These are phyloP conservation scores for Bicyclus anynana DNA, from an alignment of 1,140 invertebrate species.

Conservation along the genomic window DNA sequence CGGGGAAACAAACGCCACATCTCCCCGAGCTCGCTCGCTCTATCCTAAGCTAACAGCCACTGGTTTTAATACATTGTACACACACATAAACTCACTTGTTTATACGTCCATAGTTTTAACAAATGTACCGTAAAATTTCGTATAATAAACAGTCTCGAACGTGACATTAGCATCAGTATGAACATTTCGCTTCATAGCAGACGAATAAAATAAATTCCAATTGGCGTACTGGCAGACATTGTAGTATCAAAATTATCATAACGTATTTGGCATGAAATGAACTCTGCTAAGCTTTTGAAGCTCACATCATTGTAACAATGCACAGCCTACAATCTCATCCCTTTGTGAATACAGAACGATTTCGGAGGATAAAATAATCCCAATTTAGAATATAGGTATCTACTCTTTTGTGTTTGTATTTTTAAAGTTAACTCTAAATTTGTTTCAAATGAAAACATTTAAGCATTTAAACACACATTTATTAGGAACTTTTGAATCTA, in stretches of 20 bases:
- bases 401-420: not conserved
- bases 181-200: slow-evolving; percentile 46
- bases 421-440: not conserved
- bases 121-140: slow-evolving; percentile 44
- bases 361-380: not conserved
- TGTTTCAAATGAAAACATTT: not conserved
- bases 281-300: slow-evolving; percentile 41
- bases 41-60: slow-evolving; percentile 46
- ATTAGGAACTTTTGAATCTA: too few species aligned
- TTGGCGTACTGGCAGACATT: slow-evolving; percentile 44
- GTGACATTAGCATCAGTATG: slow-evolving; percentile 48
- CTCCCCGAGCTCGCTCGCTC: slow-evolving; percentile 30
- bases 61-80: slow-evolving; percentile 30
- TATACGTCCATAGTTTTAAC: slow-evolving; percentile 33
- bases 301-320: slow-evolving; percentile 51
- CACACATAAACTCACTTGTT: slow-evolving; percentile 36
- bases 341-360: not conserved
- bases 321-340: slow-evolving; percentile 8
- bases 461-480: too few species aligned
- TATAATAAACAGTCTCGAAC: slow-evolving; percentile 50
- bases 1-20: slow-evolving; percentile 40
- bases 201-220: slow-evolving; percentile 57
- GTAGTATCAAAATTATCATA: slow-evolving; percentile 59
- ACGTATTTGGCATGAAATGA: slow-evolving; percentile 45
- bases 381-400: not conserved